A percentile compares a stretch with the other conserved stretches of the same genome.
Evolutionary conservation across 64 coral and sea anemone genomes (phyloP).

Genomic region (Pocillopora damicornis): DNA sequence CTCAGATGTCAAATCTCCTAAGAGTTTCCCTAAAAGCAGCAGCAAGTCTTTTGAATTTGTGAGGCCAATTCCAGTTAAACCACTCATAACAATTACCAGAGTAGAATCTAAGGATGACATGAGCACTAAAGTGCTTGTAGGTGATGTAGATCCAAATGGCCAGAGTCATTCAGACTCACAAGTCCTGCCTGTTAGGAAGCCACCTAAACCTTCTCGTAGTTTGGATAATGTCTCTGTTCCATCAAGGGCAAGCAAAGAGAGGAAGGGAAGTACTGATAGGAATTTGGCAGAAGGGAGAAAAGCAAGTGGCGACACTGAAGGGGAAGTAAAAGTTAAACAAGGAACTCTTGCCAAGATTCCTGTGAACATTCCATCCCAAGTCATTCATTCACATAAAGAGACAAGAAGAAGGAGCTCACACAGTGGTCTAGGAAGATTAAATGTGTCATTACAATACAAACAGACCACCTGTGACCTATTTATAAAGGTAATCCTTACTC

Average conservation of each 20-base stretch:
- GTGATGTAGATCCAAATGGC: constrained; percentile 54
- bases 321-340: constrained; percentile 5
- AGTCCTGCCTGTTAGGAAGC: constrained; percentile 50
- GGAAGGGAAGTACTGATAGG: constrained; percentile 73
- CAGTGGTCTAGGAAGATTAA: constrained; percentile 52
- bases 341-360: constrained; percentile 69
- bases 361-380: constrained; percentile 83
- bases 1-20: constrained; percentile 63
- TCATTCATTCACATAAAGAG: constrained; percentile 73
- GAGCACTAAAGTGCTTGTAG: constrained; percentile 61
- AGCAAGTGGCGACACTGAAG: constrained; percentile 1
- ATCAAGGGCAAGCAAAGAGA: constrained; percentile 37
- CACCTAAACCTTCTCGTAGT: constrained; percentile 47
- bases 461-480: constrained; percentile 92
- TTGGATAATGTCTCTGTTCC: constrained; percentile 54
- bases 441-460: constrained; percentile 90
- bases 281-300: constrained; percentile 37
- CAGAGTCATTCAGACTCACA: constrained; percentile 95
- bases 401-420: constrained; percentile 50
- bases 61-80: constrained; percentile 89
- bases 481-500: constrained; percentile 66
- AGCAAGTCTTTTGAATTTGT: constrained; percentile 99
- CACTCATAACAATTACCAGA: constrained; percentile 84
- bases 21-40: constrained; percentile 55
- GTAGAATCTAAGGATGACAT: constrained; percentile 90